Evolutionary conservation across 2,888 invertebrate genomes (phyloP).

Genomic region (Lamellibrachia columna): DNA sequence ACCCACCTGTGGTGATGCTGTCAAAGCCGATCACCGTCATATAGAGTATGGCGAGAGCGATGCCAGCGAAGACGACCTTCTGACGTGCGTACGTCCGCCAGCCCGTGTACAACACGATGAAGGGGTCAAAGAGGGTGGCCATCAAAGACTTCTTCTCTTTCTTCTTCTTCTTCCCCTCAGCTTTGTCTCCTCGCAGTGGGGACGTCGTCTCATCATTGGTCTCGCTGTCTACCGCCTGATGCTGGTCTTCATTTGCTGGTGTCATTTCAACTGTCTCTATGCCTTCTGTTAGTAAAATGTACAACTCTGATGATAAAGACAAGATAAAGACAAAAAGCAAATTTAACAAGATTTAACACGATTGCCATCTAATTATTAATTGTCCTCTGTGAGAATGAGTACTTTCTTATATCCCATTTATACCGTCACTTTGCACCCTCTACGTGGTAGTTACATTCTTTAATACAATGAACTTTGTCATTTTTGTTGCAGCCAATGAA

Average conservation of each 20-base stretch:
- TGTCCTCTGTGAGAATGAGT: too few species aligned
- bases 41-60: slow-evolving; percentile 66
- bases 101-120: slow-evolving; percentile 43
- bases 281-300: neutral
- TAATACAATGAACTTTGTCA: too few species aligned
- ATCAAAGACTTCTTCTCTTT: slow-evolving; percentile 24
- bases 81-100: slow-evolving; percentile 65
- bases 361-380: too few species aligned
- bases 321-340: neutral
- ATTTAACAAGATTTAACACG: too few species aligned
- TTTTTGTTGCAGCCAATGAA: too few species aligned
- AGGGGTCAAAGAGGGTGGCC: slow-evolving; percentile 33
- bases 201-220: neutral
- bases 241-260: neutral
- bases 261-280: neutral
- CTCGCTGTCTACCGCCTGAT: neutral
- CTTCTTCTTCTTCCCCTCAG: slow-evolving; percentile 13
- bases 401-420: too few species aligned
- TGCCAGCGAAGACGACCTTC: slow-evolving; percentile 63
- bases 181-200: neutral
- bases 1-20: slow-evolving; percentile 63
- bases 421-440: too few species aligned
- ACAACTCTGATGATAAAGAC: neutral
- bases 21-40: slow-evolving; percentile 70
- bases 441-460: too few species aligned